phyloP scores from a whole-genome alignment of 2,888 invertebrate species.

The Carpatolechia fugitivella region DNA sequence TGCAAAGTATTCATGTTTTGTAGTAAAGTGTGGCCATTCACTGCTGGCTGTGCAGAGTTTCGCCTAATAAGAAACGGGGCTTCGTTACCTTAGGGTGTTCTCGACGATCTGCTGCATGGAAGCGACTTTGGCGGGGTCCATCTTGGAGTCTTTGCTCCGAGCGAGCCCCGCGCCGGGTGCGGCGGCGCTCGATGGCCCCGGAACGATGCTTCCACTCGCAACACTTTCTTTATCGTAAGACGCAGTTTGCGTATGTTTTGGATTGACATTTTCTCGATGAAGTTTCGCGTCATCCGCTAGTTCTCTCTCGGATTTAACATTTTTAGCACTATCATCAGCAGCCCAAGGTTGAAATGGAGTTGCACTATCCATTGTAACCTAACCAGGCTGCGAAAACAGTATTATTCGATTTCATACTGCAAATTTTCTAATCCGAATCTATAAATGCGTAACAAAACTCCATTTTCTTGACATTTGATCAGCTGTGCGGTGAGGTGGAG shows the following conservation, averaged over 20 bases:
- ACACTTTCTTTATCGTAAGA: constrained; percentile 77
- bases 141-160: constrained; percentile 56
- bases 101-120: constrained; percentile 82
- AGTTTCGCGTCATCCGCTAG: constrained; percentile 78
- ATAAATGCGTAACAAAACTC: constrained; percentile 77
- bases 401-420: constrained; percentile 64
- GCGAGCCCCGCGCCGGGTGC: constrained; percentile 48
- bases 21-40: too few relatives aligned
- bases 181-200: constrained; percentile 61
- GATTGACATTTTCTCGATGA: constrained; percentile 79
- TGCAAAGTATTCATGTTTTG: too few relatives aligned
- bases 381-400: constrained; percentile 47
- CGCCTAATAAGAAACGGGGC: not conserved
- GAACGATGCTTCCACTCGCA: constrained; percentile 55
- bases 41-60: too few relatives aligned
- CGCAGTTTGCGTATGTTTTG: constrained; percentile 80
- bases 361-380: constrained; percentile 73
- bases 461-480: constrained; percentile 80
- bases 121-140: constrained; percentile 71
- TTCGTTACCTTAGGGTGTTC: constrained; percentile 79
- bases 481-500: constrained; percentile 73
- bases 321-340: constrained; percentile 68
- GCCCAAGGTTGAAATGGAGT: constrained; percentile 78
- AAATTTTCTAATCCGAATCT: constrained; percentile 57
- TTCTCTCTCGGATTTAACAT: constrained; percentile 72